Evolutionary conservation across 2,797 vertebrate species (phyloP).

Genomic region (Betta splendens): DNA sequence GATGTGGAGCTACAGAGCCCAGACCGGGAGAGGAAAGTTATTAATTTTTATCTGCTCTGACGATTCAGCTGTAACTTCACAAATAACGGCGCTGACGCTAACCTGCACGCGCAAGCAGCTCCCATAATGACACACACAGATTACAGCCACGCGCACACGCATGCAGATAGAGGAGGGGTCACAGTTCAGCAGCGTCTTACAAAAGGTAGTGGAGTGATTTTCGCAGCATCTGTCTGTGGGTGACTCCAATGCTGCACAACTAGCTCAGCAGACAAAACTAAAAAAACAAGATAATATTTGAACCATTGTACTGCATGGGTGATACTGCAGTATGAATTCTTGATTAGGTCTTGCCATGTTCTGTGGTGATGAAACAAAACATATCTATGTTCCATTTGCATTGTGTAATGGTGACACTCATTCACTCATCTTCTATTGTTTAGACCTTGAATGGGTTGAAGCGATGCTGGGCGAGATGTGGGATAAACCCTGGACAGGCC

Average conservation of each 20-base stretch:
- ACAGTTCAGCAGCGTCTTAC: slow-evolving; percentile 1
- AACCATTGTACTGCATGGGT: neutral
- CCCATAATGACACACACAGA: slow-evolving; percentile 2
- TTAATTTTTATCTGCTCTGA: slow-evolving; percentile 79
- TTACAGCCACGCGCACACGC: too few relatives aligned
- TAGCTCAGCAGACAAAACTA: neutral
- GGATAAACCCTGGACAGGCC: too few relatives aligned
- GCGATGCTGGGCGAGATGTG: too few relatives aligned
- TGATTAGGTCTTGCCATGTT: too few relatives aligned
- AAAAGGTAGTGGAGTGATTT: neutral
- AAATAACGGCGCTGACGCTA: slow-evolving; percentile 54
- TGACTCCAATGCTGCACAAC: neutral
- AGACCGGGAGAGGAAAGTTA: slow-evolving; percentile 66
- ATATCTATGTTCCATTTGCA: too few relatives aligned
- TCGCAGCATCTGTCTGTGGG: neutral
- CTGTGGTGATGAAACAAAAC: too few relatives aligned
- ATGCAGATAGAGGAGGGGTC: neutral
- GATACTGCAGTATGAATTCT: neutral
- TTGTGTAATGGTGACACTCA: too few relatives aligned
- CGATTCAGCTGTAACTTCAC: slow-evolving; percentile 73
- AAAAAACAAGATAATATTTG: neutral
- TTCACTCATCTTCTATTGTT: too few relatives aligned
- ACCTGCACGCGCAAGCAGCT: slow-evolving; percentile 14
- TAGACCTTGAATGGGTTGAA: too few relatives aligned
- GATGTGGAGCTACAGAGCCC: slow-evolving; percentile 58